A percentile compares a stretch with the other conserved stretches of the same genome.
phyloP scores from a whole-genome alignment of 2,888 invertebrate species.

The Drosophila emarginata region DNA sequence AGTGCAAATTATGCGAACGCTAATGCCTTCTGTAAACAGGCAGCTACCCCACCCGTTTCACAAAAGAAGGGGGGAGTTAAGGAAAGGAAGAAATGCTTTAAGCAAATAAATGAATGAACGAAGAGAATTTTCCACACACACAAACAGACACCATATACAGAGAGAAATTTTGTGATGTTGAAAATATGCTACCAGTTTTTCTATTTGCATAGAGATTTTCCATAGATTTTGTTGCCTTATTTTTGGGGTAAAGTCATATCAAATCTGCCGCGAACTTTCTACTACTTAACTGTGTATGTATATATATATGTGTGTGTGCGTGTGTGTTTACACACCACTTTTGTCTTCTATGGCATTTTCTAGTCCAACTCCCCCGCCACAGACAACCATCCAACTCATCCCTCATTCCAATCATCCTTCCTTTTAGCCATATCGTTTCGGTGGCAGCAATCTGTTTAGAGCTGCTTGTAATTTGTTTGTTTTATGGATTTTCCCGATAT shows the following conservation, averaged over 20 bases:
- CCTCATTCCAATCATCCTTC: neutral
- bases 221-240: slow-evolving; percentile 5
- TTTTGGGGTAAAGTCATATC: slow-evolving; percentile 44
- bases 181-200: slow-evolving; percentile 41
- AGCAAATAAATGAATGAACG: slow-evolving; percentile 43
- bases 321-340: neutral
- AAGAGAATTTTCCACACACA: neutral
- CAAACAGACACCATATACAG: neutral
- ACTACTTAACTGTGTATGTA: neutral
- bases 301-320: neutral
- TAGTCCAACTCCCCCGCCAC: neutral
- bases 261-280: slow-evolving; percentile 9
- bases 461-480: slow-evolving; percentile 68
- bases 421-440: neutral
- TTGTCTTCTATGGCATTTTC: neutral
- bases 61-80: neutral
- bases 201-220: slow-evolving; percentile 56
- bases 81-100: slow-evolving; percentile 36
- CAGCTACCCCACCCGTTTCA: neutral
- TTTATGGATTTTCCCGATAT: slow-evolving; percentile 64
- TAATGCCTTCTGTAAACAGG: slow-evolving; percentile 68
- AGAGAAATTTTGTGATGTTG: slow-evolving; percentile 43
- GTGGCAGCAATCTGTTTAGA: slow-evolving; percentile 57
- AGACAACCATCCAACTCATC: neutral
- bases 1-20: slow-evolving; percentile 75